Conservation (phyloP, 2,797 vertebrate genomes). For the Adelosebastes latens region DNA sequence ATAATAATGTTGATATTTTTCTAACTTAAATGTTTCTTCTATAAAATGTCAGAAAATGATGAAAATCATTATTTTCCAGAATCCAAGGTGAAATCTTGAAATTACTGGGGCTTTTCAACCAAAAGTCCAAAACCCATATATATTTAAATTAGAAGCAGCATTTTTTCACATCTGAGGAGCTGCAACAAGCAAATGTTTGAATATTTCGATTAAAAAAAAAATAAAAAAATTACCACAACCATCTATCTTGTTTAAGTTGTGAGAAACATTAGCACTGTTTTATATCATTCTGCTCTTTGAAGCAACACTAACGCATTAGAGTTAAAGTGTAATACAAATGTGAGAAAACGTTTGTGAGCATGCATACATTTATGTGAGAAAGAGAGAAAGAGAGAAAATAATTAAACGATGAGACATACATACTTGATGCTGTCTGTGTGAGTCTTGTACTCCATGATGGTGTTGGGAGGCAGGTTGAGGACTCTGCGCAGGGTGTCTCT, state of each 20-base stretch:
- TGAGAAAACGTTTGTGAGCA: slow-evolving; percentile 6
- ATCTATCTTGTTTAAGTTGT: not conserved
- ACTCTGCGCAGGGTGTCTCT: slow-evolving; percentile 88
- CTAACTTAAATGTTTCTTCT: not conserved
- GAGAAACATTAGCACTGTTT: not conserved
- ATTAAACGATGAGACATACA: slow-evolving; percentile 73
- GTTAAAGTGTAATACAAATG: not conserved
- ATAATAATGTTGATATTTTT: not conserved
- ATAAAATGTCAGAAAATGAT: not conserved
- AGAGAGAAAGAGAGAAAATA: slow-evolving; percentile 43
- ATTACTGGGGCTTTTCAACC: not conserved
- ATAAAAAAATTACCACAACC: not conserved
- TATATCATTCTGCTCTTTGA: not conserved
- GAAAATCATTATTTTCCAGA: not conserved
- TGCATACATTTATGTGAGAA: slow-evolving; percentile 7
- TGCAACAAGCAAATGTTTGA: not conserved
- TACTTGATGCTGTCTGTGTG: slow-evolving; percentile 92
- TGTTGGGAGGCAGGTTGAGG: slow-evolving; percentile 89
- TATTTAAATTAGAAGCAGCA: not conserved
- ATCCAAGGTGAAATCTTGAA: not conserved
- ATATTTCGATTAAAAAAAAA: not conserved
- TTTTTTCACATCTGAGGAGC: not conserved
- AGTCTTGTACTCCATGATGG: slow-evolving; percentile 92
- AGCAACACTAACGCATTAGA: not conserved
- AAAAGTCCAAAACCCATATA: not conserved